Base-by-base conservation (phyloP, 37 sponge, comb jelly and placozoan genomes). In the Aphrocallistes beatrix region DNA sequence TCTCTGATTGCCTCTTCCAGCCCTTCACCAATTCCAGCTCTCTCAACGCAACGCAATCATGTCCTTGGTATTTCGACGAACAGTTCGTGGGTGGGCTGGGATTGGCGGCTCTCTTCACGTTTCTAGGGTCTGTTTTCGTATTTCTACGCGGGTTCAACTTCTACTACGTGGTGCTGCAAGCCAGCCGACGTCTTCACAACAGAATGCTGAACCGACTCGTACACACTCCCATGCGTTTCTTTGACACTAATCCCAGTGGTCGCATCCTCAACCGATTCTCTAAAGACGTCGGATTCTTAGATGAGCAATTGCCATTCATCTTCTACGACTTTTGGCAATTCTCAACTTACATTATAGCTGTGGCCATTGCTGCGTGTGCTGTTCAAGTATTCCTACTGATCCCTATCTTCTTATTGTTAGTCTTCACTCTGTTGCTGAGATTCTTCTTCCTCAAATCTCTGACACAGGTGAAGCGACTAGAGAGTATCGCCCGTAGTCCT, bases 381-480 rank as follows among this genome's bases (percentile, higher is more conserved):
- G 51, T 38, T 8, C 75, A 51, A 82, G 82, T 81, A 0, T n/a
- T 89, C 16, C 69, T 89, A 38, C 32, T 89, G 21, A 39, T 83
- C 37, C 36, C 81, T 23, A 38, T 89, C 40, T 19, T 89, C 0
- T 83, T 86, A 17, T 23, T 89, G 23, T 86, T 37, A 13, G 1
- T 88, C 23, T 39, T 85, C 8, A 82, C 83, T 1, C 28, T 82
- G 23, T 37, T 21, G 16, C 37, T 88, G 6, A 82, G 88, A 82
- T 23, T 48, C 17, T 51, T 51, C 40, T 90, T 88, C 75, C 51
- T 90, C 1, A 84, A 84, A 16, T 88, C 90, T 37, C 88, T 88
- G 16, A 39, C 88, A 39, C 90, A 90, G 50, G 47, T 90, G 40
- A 90, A 88, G 38, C 85, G 88, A 1, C 83, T 90, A 39, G 90